These are phyloP conservation scores for Epistrophe grossulariae DNA, from an alignment of 2,888 invertebrate species.

Conservation along the genomic window DNA sequence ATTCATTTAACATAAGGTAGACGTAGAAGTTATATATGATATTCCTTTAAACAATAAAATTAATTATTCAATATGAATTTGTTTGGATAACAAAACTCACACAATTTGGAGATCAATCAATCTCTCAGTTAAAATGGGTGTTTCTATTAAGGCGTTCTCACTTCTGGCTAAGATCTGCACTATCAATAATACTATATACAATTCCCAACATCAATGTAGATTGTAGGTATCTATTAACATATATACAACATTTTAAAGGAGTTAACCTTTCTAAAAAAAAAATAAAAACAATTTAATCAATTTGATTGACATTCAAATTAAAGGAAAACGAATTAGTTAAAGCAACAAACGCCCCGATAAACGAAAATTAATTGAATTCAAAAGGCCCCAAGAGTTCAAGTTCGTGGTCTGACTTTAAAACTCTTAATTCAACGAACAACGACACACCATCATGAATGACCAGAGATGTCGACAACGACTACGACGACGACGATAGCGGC, in stretches of 20 bases:
- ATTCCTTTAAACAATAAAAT: too few species aligned
- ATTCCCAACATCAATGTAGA: not conserved
- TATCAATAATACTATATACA: not conserved
- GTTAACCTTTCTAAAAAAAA: constrained; percentile 18
- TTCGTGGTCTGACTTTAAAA: constrained; percentile 25
- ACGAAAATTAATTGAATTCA: constrained; percentile 67
- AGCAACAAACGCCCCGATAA: constrained; percentile 44
- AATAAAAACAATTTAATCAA: constrained; percentile 10
- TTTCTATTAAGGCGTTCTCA: not conserved
- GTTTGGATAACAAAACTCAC: not conserved
- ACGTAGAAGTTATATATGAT: too few species aligned
- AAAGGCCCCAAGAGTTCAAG: constrained; percentile 57
- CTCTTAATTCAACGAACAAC: constrained; percentile 2
- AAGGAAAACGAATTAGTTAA: constrained; percentile 35
- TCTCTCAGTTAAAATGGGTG: not conserved
- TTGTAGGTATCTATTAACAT: not conserved
- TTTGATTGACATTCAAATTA: constrained; percentile 44
- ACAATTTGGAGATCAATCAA: not conserved
- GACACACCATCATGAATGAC: constrained; percentile 17
- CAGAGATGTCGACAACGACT: not conserved
- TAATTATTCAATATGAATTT: not conserved
- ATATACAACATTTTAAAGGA: constrained; percentile 1
- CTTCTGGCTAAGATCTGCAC: not conserved
- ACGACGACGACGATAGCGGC: too few species aligned
- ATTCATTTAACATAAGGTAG: too few species aligned